Evolutionary conservation across 2,888 invertebrate genomes (phyloP).

Genomic region (Tethea ocularis): DNA sequence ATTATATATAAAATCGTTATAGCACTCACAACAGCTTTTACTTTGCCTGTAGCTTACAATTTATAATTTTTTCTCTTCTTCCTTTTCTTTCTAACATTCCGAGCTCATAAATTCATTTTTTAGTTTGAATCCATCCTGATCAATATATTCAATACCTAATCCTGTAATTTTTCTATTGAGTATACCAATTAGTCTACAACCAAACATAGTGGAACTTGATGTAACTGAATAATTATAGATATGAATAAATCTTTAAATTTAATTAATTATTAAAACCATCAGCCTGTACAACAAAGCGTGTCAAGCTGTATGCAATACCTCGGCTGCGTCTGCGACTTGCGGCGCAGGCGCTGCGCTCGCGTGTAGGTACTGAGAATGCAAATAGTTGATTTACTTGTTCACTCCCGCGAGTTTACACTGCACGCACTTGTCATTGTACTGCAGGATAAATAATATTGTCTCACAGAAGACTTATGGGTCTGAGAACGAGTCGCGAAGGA

Average conservation of each 20-base stretch:
- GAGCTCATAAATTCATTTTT: neutral
- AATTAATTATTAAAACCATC: neutral
- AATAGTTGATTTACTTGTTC: conserved; percentile 77
- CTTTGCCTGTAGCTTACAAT: no score
- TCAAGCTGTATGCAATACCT: neutral
- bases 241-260: no score
- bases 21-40: no score
- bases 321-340: conserved; percentile 11
- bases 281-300: neutral
- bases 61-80: neutral
- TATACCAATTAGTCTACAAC: no score
- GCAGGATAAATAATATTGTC: conserved; percentile 70
- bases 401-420: conserved; percentile 54
- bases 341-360: conserved; percentile 18
- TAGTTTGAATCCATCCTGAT: neutral
- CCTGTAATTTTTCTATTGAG: no score
- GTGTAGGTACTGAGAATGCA: conserved; percentile 56
- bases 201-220: no score
- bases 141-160: neutral
- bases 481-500: conserved; percentile 48
- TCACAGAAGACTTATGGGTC: conserved; percentile 59
- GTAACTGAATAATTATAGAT: no score
- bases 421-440: conserved; percentile 49
- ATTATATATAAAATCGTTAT: no score
- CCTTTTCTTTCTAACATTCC: neutral